phyloP scores from a whole-genome alignment of 2,888 invertebrate genomes.

The Luperina nickerlii region DNA sequence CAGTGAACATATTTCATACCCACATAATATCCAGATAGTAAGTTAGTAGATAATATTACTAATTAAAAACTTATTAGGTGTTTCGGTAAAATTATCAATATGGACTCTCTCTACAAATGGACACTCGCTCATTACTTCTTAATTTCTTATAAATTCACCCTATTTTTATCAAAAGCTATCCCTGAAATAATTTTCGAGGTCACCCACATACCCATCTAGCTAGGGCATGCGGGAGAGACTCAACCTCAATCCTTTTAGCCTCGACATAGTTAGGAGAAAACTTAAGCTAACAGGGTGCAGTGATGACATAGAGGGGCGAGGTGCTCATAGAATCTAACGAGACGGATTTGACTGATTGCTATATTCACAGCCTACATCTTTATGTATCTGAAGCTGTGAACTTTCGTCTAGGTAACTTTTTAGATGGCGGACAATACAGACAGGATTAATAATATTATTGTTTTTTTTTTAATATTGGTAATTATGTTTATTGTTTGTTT shows the following conservation, averaged over 20 bases:
- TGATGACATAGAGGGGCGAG: slow-evolving; percentile 32
- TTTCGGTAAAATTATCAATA: background rate
- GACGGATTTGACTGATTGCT: slow-evolving; percentile 25
- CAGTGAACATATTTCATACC: background rate
- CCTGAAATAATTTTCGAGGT: slow-evolving; percentile 10
- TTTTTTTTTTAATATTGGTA: background rate
- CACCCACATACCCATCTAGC: slow-evolving; percentile 7
- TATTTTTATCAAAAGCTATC: background rate
- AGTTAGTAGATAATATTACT: too few species aligned
- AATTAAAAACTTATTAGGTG: background rate
- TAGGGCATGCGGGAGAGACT: slow-evolving; percentile 12
- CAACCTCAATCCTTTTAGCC: slow-evolving; percentile 46
- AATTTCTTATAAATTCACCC: background rate
- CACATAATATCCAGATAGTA: background rate
- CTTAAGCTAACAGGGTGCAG: slow-evolving; percentile 22
- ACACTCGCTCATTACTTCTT: background rate
- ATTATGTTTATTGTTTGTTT: background rate
- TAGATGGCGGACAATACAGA: background rate
- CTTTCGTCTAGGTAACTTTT: background rate
- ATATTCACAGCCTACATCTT: slow-evolving; percentile 2
- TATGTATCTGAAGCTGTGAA: background rate
- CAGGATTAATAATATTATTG: background rate
- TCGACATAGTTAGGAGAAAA: slow-evolving; percentile 40
- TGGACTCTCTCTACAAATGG: background rate
- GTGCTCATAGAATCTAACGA: slow-evolving; percentile 27